These are phyloP conservation scores for Rhagium mordax DNA, from an alignment of 2,888 invertebrate species.

Conservation along the genomic window DNA sequence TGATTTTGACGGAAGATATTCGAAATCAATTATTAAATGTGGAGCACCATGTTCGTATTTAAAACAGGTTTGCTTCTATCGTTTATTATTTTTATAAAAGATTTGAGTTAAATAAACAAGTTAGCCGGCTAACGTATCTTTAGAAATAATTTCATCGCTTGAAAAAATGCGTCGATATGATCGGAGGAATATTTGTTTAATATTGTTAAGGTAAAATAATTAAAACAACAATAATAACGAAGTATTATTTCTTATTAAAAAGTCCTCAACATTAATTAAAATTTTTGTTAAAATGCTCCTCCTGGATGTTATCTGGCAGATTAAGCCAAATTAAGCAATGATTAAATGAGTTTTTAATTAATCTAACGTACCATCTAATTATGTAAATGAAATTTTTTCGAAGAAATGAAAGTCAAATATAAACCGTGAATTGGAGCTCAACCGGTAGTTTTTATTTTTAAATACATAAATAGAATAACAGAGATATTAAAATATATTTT, in stretches of 20 bases:
- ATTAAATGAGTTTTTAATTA: conserved; percentile 33
- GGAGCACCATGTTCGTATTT: conserved; percentile 15
- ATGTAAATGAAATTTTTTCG: conserved; percentile 32
- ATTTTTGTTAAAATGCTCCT: not conserved
- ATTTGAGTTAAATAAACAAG: conserved; percentile 2
- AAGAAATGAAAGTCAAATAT: conserved; percentile 18
- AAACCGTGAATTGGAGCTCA: not conserved
- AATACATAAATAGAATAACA: conserved; percentile 53
- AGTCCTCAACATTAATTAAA: not conserved
- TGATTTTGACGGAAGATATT: conserved; percentile 14
- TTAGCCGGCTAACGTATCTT: not conserved
- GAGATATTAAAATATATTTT: conserved; percentile 55
- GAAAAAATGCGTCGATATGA: not conserved
- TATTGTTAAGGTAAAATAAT: not conserved
- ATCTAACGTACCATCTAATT: conserved; percentile 26
- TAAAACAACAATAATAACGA: not conserved
- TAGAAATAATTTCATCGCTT: not conserved
- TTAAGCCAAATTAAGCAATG: conserved; percentile 25
- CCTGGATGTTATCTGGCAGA: conserved; percentile 8
- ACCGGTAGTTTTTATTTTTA: conserved; percentile 43
- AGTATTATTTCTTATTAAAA: not conserved
- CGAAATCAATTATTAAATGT: conserved; percentile 8
- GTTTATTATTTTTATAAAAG: conserved; percentile 22
- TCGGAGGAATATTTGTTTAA: not conserved
- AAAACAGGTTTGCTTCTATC: conserved; percentile 27